Evolutionary conservation across 2,113 vertebrate genomes (phyloP).

Genomic region (Carassius gibelio): DNA sequence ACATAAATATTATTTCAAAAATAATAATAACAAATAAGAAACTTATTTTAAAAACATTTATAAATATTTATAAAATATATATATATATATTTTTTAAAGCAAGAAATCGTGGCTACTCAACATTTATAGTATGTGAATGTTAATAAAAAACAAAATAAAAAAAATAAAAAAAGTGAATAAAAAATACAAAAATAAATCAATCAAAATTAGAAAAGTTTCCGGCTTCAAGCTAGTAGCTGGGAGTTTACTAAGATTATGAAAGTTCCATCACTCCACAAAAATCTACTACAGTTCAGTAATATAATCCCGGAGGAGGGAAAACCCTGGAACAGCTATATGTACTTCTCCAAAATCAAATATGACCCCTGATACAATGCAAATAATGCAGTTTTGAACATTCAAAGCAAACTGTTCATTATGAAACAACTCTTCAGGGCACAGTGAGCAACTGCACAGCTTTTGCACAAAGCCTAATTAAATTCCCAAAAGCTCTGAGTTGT

Average conservation of each 20-base stretch:
- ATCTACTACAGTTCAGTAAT: conserved; percentile 40
- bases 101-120: too few species aligned
- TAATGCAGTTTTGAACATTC: neutral
- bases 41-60: too few species aligned
- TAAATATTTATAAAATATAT: too few species aligned
- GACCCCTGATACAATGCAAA: conserved; percentile 47
- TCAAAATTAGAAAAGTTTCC: neutral
- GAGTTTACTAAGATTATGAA: neutral
- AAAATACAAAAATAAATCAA: too few species aligned
- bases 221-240: neutral
- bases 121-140: too few species aligned
- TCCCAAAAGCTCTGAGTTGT: neutral
- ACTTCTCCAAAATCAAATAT: conserved; percentile 8
- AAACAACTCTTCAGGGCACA: conserved; percentile 9
- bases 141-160: neutral
- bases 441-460: conserved; percentile 28
- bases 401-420: conserved; percentile 1
- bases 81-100: too few species aligned
- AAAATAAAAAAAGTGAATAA: too few species aligned
- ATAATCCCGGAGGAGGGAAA: neutral
- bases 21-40: too few species aligned
- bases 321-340: neutral
- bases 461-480: conserved; percentile 36
- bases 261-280: neutral
- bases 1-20: too few species aligned